These are phyloP conservation scores for Cryptus viduatorius DNA, from an alignment of 2,888 invertebrate species.

Conservation along the genomic window DNA sequence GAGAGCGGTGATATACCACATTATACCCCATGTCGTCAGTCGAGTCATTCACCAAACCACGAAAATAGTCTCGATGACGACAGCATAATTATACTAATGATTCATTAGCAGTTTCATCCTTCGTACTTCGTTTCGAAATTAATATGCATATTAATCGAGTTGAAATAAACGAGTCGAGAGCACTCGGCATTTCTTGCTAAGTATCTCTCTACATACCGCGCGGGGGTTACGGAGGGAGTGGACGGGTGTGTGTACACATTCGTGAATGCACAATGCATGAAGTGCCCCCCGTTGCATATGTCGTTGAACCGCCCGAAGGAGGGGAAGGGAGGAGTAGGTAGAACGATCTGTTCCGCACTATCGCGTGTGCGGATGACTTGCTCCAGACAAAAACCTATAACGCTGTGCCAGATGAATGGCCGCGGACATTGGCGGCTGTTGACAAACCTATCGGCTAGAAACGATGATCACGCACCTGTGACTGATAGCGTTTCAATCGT, in stretches of 20 bases:
- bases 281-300: conserved; percentile 45
- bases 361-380: conserved; percentile 69
- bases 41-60: background rate
- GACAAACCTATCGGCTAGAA: conserved; percentile 68
- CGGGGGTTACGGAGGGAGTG: background rate
- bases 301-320: conserved; percentile 42
- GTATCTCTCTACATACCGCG: background rate
- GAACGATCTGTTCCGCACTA: conserved; percentile 66
- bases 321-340: conserved; percentile 11
- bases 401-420: conserved; percentile 64
- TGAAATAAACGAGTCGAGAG: background rate
- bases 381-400: conserved; percentile 69
- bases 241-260: background rate
- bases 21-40: background rate
- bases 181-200: background rate
- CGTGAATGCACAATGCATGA: conserved; percentile 34
- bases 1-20: background rate
- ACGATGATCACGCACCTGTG: conserved; percentile 62
- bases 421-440: conserved; percentile 65
- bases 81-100: conserved; percentile 44
- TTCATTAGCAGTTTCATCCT: conserved; percentile 9
- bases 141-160: conserved; percentile 32
- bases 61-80: background rate
- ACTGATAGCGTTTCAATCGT: conserved; percentile 54
- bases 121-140: conserved; percentile 44